These are phyloP conservation scores for Panurus biarmicus DNA, from an alignment of 2,113 vertebrate species.

Conservation along the genomic window DNA sequence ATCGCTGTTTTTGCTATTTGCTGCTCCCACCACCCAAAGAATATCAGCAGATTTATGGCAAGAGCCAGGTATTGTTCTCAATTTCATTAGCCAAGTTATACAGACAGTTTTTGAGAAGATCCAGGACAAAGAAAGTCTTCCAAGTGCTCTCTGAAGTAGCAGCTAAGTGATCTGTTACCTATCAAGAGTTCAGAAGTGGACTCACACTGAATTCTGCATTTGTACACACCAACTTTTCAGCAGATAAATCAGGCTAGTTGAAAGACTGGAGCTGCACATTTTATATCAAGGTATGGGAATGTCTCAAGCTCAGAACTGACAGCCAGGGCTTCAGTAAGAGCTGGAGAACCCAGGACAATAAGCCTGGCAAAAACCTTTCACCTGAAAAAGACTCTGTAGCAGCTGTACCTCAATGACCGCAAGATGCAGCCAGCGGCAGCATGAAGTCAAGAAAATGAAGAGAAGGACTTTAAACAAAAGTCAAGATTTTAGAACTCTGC, in stretches of 20 bases:
- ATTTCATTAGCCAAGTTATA: not conserved
- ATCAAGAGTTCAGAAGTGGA: not conserved
- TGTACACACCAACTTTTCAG: not conserved
- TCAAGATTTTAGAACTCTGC: not conserved
- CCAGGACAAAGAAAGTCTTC: not conserved
- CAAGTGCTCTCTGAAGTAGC: not conserved
- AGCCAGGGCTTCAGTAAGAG: not conserved
- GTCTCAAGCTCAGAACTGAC: not conserved
- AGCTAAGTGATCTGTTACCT: not conserved
- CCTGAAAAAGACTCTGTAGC: not conserved
- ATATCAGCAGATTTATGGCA: not conserved
- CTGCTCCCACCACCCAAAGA: not conserved
- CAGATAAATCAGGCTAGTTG: not conserved
- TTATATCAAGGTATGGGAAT: not conserved
- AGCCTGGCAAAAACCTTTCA: not conserved
- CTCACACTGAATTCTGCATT: not conserved
- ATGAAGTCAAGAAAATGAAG: not conserved
- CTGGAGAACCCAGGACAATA: not conserved
- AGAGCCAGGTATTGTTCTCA: not conserved
- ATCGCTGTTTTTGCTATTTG: not conserved
- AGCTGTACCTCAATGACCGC: not conserved
- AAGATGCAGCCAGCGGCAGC: fast-evolving
- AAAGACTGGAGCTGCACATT: not conserved
- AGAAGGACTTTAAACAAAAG: not conserved
- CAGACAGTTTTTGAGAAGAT: not conserved